These are phyloP conservation scores for Eupsilia transversa DNA, from an alignment of 2,888 invertebrate species.

Conservation along the genomic window DNA sequence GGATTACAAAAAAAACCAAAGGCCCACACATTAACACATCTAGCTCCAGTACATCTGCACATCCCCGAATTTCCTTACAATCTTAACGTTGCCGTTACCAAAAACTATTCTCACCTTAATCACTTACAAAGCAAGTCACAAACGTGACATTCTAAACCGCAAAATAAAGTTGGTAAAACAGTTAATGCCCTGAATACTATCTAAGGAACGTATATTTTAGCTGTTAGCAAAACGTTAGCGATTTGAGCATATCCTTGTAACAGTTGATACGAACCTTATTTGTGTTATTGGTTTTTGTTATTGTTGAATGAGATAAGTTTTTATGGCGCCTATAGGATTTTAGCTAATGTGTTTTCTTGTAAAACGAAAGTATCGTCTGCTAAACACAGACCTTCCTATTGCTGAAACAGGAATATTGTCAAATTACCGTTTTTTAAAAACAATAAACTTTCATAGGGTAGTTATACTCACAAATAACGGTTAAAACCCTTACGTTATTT, in stretches of 20 bases:
- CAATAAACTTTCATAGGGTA: background rate
- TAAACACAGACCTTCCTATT: background rate
- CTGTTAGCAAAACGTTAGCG: constrained; percentile 67
- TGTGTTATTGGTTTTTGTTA: constrained; percentile 55
- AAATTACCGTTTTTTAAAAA: too few relatives aligned
- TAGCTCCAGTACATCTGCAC: constrained; percentile 37
- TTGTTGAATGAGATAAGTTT: constrained; percentile 31
- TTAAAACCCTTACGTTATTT: too few relatives aligned
- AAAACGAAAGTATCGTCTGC: background rate
- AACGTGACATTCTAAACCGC: background rate
- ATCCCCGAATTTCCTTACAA: constrained; percentile 60
- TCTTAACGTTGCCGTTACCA: constrained; percentile 42
- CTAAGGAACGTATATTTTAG: constrained; percentile 64
- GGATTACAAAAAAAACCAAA: background rate
- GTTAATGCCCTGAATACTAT: constrained; percentile 66
- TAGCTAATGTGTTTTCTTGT: background rate
- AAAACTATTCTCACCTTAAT: constrained; percentile 33
- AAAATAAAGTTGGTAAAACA: constrained; percentile 29
- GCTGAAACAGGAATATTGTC: background rate
- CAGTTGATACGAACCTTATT: constrained; percentile 42
- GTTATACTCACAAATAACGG: too few relatives aligned
- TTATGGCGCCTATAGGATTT: constrained; percentile 1
- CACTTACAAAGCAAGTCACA: background rate
- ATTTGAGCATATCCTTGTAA: constrained; percentile 55
- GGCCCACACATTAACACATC: constrained; percentile 35